Base-by-base conservation (phyloP, 2,888 invertebrate genomes). In the Athalia rosae region DNA sequence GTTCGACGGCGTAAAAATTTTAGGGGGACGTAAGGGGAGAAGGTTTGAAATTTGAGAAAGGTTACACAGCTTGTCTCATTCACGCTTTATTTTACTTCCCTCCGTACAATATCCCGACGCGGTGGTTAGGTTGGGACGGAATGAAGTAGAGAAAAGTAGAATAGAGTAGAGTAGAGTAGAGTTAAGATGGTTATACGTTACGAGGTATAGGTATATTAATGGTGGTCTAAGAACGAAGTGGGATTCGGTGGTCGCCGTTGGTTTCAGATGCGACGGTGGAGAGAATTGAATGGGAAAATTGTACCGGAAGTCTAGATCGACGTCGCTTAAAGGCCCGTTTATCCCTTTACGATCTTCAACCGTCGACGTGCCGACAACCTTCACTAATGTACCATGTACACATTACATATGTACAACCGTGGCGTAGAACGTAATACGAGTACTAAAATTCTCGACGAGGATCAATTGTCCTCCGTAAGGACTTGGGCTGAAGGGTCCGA, bases 291-390 rank as follows among this genome's bases (percentile, higher is more conserved):
- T 74, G 74, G 82, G 82, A 85, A 85, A 86, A 86, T 86, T 83
- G 83, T 85, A 84, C 84, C 86, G 86, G 86, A 86, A 86, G 85
- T 86, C 84, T 84, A 50, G 62, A 28, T 74, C 62, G 74, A 61
- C 74, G 59, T 48, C 61, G 74, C 45, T 48, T 74, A 59, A 74
- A 74, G 74, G 28, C 62, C 74, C 61, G 13, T 74, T 74, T 45
- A 71, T 15, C 74, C 74, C 74, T 74, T 62, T 61, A 43, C 71
- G 45, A 58, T 71, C 58, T 28, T 71, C 71, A 67, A 50, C 53
- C 67, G 45, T 67, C 71, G 71, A 45, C 58, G 7, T 11, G n/a
- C 53, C 11, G 13, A 71, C 71, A 9, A 6, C 48, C 9, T 50
- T 28, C 11, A 59, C 28, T 67, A 67, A n/a, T 50, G 15, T 11